Conservation (phyloP, 2,113 vertebrate genomes). For the Elephas maximus region DNA sequence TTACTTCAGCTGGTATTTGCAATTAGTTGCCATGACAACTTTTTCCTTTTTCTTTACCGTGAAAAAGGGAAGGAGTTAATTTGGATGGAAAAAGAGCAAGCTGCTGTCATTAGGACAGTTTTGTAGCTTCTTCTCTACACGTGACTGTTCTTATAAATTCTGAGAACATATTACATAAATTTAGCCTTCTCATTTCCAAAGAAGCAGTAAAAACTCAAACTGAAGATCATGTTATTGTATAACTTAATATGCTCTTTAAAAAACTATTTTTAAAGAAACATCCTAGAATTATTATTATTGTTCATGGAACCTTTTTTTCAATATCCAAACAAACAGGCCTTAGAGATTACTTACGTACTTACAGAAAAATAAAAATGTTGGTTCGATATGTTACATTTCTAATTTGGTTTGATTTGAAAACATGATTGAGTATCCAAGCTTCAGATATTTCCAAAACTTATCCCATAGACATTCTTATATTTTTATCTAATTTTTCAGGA, state of each 20-base stretch:
- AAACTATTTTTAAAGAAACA: neutral
- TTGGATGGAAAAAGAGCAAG: neutral
- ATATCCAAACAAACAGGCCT: neutral
- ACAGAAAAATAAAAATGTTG: neutral
- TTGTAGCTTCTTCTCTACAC: neutral
- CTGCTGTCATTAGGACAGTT: neutral
- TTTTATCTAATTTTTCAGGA: neutral
- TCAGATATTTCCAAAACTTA: neutral
- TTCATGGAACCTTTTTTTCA: neutral
- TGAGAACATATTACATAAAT: neutral
- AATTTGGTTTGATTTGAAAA: neutral
- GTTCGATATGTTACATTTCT: neutral
- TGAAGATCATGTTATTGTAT: neutral
- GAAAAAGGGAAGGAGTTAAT: neutral
- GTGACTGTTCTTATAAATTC: neutral
- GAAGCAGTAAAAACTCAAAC: neutral
- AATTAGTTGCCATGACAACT: too few species aligned
- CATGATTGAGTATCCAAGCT: neutral
- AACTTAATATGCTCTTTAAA: neutral
- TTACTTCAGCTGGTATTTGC: too few species aligned
- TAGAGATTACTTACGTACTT: neutral
- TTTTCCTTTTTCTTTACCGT: too few species aligned
- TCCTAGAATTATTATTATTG: neutral
- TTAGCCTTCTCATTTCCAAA: neutral
- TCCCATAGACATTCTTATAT: neutral